phyloP scores from a whole-genome alignment of 2,888 invertebrate genomes.

The Branchipolynoe longqiensis region DNA sequence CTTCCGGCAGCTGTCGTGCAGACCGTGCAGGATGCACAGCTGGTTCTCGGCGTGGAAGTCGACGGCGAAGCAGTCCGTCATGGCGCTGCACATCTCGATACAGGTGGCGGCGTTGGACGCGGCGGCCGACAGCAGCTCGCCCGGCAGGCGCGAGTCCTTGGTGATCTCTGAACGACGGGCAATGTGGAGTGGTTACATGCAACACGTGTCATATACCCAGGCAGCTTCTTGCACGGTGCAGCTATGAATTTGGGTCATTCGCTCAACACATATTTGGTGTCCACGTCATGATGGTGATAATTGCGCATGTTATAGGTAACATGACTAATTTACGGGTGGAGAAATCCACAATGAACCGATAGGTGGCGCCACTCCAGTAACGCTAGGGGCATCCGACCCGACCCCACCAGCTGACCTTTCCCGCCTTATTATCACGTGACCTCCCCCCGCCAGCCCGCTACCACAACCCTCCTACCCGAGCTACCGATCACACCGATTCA shows the following conservation, averaged over 20 bases:
- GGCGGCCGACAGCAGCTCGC: neutral
- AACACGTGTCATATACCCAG: neutral
- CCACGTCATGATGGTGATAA: too few species aligned
- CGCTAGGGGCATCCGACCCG: too few species aligned
- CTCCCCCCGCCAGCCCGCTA: too few species aligned
- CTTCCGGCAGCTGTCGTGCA: neutral
- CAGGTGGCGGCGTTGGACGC: neutral
- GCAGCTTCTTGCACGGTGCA: neutral
- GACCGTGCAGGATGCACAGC: neutral
- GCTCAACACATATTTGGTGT: neutral
- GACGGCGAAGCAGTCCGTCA: neutral
- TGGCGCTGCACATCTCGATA: neutral
- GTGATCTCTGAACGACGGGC: neutral
- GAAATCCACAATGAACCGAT: too few species aligned
- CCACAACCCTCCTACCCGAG: too few species aligned
- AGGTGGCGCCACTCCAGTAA: too few species aligned
- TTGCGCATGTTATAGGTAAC: too few species aligned
- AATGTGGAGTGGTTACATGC: neutral
- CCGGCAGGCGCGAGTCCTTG: neutral
- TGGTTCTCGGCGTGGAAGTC: neutral
- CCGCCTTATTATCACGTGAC: too few species aligned
- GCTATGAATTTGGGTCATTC: neutral
- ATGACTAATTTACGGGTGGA: too few species aligned
- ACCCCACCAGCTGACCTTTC: too few species aligned
- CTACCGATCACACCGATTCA: too few species aligned